Conservation (phyloP, 2,113 vertebrate species). For the Podarcis raffonei region DNA sequence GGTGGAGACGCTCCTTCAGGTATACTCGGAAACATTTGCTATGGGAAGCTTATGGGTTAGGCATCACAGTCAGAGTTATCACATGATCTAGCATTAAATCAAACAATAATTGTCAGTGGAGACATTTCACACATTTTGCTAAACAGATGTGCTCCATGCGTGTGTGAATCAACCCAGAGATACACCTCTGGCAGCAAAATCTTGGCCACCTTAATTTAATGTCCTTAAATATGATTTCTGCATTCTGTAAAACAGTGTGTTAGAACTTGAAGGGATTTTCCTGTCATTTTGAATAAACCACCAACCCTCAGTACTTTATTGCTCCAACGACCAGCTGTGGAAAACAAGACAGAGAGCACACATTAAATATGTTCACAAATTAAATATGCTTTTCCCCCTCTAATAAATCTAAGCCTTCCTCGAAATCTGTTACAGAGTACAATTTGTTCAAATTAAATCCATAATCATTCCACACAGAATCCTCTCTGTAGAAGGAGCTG, state of each 20-base stretch:
- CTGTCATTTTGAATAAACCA: slow-evolving; percentile 1
- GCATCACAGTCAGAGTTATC: no score
- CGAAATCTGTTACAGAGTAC: not conserved
- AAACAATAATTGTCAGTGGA: not conserved
- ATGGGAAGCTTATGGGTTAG: not conserved
- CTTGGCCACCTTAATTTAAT: no score
- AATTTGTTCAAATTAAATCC: slow-evolving; percentile 23
- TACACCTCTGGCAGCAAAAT: not conserved
- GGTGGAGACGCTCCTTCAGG: no score
- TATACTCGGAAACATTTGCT: not conserved
- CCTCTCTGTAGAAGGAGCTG: slow-evolving; percentile 10
- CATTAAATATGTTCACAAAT: not conserved
- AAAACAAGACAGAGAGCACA: not conserved
- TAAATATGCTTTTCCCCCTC: not conserved
- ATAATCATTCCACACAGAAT: slow-evolving; percentile 2
- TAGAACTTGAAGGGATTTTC: not conserved
- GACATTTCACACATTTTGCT: no score
- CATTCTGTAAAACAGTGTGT: not conserved
- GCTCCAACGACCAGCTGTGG: not conserved
- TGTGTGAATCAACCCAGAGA: not conserved
- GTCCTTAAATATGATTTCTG: not conserved
- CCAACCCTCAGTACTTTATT: slow-evolving; percentile 7
- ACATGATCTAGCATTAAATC: not conserved
- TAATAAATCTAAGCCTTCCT: not conserved
- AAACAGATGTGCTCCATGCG: not conserved